Percentiles rank a stretch among this genome's conserved stretches.
Conservation (phyloP, 2,113 vertebrate genomes). For the Cebidichthys violaceus region DNA sequence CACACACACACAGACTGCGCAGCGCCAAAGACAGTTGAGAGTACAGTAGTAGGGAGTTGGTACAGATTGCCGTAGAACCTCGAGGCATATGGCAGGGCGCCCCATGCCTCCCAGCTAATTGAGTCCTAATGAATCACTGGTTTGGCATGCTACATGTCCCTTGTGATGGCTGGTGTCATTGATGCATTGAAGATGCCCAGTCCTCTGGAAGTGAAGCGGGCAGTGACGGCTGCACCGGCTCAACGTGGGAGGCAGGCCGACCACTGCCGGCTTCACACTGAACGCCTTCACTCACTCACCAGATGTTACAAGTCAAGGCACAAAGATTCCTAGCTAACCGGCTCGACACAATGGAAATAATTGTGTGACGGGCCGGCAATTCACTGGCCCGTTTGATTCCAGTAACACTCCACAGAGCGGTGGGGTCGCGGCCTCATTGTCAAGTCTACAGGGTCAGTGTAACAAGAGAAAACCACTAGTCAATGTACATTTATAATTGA, state of each 20-base stretch:
- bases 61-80: slow-evolving; percentile 72
- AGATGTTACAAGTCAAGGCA: slow-evolving; percentile 72
- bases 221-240: slow-evolving; percentile 46
- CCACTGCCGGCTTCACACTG: slow-evolving; percentile 49
- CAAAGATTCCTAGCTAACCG: slow-evolving; percentile 48
- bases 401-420: slow-evolving; percentile 23
- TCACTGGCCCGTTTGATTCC: slow-evolving; percentile 69
- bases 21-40: slow-evolving; percentile 54
- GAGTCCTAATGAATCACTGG: slow-evolving; percentile 83
- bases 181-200: slow-evolving; percentile 74
- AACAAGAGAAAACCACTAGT: slow-evolving; percentile 38
- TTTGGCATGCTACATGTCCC: slow-evolving; percentile 75
- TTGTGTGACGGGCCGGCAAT: slow-evolving; percentile 67
- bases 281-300: slow-evolving; percentile 65
- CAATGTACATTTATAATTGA: slow-evolving; percentile 7
- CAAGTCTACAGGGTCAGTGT: slow-evolving; percentile 41
- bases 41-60: slow-evolving; percentile 58
- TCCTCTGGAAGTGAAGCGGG: slow-evolving; percentile 62
- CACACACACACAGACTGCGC: slow-evolving; percentile 42
- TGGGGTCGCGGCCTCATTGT: slow-evolving; percentile 43
- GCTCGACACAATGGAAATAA: slow-evolving; percentile 68
- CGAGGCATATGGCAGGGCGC: slow-evolving; percentile 77
- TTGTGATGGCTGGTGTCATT: slow-evolving; percentile 75
- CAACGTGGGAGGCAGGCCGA: slow-evolving; percentile 47
- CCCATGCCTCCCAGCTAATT: slow-evolving; percentile 78